Base-by-base conservation (phyloP, 2,888 invertebrate genomes). In the Phrixothrix hirtus region DNA sequence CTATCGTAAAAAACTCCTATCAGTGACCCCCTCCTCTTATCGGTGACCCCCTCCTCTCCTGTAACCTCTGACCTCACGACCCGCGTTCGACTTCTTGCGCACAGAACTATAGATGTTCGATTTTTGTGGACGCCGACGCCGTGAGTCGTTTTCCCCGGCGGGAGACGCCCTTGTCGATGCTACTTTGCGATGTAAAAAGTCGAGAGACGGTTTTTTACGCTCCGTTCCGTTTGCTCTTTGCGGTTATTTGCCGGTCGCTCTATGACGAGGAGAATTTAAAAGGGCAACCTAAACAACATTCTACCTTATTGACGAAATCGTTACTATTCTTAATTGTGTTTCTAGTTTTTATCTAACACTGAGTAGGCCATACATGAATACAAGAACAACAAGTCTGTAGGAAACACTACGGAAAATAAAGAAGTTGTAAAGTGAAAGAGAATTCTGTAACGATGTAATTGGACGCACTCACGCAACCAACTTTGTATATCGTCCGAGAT, bases 21-120 rank as follows among this genome's bases (percentile, higher is more conserved):
- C 60, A 58, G 62, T 62, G 63, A 64, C 63, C 64, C 59, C 61
- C 63, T 59, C 55, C 51, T 30, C 50, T 47, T 56, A 58, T 51
- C 58, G 61, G 59, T 58, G 59, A 58, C 60, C 61, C 58, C 60
- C 57, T 52, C 51, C 55, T 53, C 60, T 57, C 59, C 55, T 47
- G 46, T 59, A 62, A 65, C 66, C 64, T 65, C 62, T 66, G 67
- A 67, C 67, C 65, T 65, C 64, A 62, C 65, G 64, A 63, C 64
- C 65, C 64, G 59, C 58, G 61, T 63, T 67, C 67, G 67, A 65
- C 70, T 72, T 71, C 72, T 72, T 72, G 72, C 72, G 73, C 72
- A 68, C 68, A 65, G 61, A 67, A 71, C 68, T 74, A 73, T 73
- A 73, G 74, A 74, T 69, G 73, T 74, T 75, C 75, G 75, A 75